A percentile compares a stretch with the other conserved stretches of the same genome.
Evolutionary conservation across 2,888 invertebrate species (phyloP).

Genomic region (Acronicta psi): DNA sequence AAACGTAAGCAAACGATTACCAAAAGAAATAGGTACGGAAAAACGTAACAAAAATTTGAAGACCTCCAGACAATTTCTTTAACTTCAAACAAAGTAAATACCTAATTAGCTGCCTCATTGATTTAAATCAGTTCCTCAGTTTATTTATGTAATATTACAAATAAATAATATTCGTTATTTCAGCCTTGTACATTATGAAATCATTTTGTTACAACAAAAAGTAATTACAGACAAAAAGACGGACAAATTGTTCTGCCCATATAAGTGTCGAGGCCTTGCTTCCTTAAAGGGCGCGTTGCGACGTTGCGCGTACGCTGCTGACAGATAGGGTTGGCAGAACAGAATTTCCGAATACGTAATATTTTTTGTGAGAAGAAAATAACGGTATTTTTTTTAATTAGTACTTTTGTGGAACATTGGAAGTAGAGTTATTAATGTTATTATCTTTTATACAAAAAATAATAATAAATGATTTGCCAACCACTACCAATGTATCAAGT

Average conservation of each 20-base stretch:
- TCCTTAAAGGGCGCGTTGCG: conserved; percentile 37
- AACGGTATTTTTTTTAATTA: too few relatives aligned
- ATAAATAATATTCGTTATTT: conserved; percentile 15
- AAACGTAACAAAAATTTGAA: not conserved
- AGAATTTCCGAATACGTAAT: too few relatives aligned
- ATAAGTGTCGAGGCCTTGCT: conserved; percentile 47
- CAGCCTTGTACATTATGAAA: conserved; percentile 22
- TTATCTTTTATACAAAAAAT: too few relatives aligned
- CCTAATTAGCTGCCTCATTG: conserved; percentile 27
- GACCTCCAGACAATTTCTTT: conserved; percentile 18
- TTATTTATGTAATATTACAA: conserved; percentile 19
- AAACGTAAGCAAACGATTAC: too few relatives aligned
- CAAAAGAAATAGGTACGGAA: too few relatives aligned
- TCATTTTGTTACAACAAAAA: conserved; percentile 29
- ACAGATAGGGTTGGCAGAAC: conserved; percentile 36
- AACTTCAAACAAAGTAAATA: conserved; percentile 9
- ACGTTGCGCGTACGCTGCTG: conserved; percentile 4
- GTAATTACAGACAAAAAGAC: conserved; percentile 21
- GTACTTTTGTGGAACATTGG: too few relatives aligned
- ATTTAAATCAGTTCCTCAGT: conserved; percentile 31
- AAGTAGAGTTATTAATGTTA: too few relatives aligned
- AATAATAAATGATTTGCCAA: too few relatives aligned
- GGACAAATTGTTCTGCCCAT: conserved; percentile 42
- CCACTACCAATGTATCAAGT: too few relatives aligned
- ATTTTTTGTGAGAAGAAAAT: too few relatives aligned